Percentiles rank a stretch among this genome's conserved stretches.
Evolutionary conservation across 2,113 vertebrate genomes (phyloP).

Genomic region (Passer domesticus): DNA sequence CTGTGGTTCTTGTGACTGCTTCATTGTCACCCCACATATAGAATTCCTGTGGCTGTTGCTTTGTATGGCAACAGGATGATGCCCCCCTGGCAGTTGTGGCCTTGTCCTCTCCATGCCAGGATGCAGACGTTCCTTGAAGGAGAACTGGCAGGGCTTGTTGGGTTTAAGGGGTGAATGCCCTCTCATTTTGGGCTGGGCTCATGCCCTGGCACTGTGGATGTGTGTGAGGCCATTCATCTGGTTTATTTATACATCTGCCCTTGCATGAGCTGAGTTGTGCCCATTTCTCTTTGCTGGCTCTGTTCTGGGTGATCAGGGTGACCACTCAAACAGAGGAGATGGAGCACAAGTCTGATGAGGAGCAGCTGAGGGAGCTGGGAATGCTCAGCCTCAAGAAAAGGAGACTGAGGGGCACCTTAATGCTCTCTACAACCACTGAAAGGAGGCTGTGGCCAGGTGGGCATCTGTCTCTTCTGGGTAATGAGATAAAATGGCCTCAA

Average conservation of each 20-base stretch:
- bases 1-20: not conserved
- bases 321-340: not conserved
- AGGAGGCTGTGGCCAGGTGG: not conserved
- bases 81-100: not conserved
- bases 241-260: not conserved
- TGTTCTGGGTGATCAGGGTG: not conserved
- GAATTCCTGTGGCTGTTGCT: not conserved
- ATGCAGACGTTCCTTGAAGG: not conserved
- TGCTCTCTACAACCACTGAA: not conserved
- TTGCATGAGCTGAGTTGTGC: not conserved
- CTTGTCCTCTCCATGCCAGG: not conserved
- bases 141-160: not conserved
- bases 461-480: not conserved
- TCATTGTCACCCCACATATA: not conserved
- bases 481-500: not conserved
- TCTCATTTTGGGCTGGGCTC: fast-evolving
- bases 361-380: not conserved
- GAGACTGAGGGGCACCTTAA: not conserved
- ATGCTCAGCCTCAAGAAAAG: not conserved
- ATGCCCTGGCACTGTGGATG: not conserved
- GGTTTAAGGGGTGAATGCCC: not conserved
- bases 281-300: not conserved
- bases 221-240: not conserved
- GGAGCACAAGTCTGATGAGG: not conserved
- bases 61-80: not conserved